Evolutionary conservation across 53 echinoderm and acorn worm genomes (phyloP), one percentile per base, ranked within the genome.

Genomic region (Zoroaster sp.): DNA sequence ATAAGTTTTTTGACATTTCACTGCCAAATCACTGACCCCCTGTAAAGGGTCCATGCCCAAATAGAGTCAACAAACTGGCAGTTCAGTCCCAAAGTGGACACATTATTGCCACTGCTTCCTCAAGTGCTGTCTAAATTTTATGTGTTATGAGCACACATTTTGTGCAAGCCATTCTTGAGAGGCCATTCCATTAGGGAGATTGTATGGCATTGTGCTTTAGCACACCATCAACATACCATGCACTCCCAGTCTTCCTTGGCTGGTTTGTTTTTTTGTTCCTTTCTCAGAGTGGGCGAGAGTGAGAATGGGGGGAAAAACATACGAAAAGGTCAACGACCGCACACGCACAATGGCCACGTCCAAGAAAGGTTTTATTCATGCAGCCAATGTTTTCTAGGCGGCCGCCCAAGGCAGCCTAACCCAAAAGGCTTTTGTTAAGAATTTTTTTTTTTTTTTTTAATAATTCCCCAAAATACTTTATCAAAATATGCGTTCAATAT

Each of bases 251-350:
- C 63, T 17, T 28, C 39, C 28, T n/a, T 20, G 54, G 37, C 6
- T 51, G 69, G 20, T 71, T 69, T 69, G 20, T 70, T 12, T 11
- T 3, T 4, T 83, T 46, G 3, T 8, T 14, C 40, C 23, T 23
- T 23, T 23, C 21, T 21, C n/a, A 25, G 20, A 21, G 39, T 39
- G 13, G 39, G 74, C 37, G 14, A 17, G 31, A 10, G 40, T 23
- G 40, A 40, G 40, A 74, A 23, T 1, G 42, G 34, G 9, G 15
- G 15, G n/a, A 40, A 28, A 39, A 40, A 78, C 4, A 77, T 43
- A 51, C 17, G 37, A 47, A 71, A 81, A 85, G 85, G 69, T 85
- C 85, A 85, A 85, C 85, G 71, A 85, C 85, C 85, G 85, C 15
- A 71, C 47, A 71, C 21, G 14, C 34, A 71, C 71, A 85, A 77